Evolutionary conservation across 2,888 invertebrate species (phyloP).

Genomic region (Tridacna gigas): DNA sequence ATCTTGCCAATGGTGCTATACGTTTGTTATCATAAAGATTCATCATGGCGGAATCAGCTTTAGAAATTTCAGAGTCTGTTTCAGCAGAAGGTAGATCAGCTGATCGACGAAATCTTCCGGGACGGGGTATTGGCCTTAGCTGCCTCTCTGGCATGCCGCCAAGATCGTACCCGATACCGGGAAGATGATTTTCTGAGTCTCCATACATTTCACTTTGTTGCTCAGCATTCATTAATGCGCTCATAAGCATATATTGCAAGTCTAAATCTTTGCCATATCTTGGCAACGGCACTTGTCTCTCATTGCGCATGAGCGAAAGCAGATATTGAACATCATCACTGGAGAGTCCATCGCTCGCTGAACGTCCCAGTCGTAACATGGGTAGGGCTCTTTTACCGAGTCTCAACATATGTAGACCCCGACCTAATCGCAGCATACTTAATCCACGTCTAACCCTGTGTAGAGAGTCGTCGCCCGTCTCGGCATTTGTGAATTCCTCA

Average conservation of each 20-base stretch:
- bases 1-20: constrained; percentile 52
- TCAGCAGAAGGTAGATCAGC: constrained; percentile 12
- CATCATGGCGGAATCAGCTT: not conserved
- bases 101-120: constrained; percentile 55
- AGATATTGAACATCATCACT: constrained; percentile 60
- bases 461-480: constrained; percentile 50
- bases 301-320: constrained; percentile 46
- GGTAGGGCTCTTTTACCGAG: constrained; percentile 74
- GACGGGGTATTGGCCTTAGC: constrained; percentile 67
- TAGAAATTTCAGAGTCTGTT: not conserved
- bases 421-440: constrained; percentile 71
- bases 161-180: constrained; percentile 53
- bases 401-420: constrained; percentile 76
- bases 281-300: constrained; percentile 68
- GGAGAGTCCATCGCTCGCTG: constrained; percentile 36
- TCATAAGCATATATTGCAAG: constrained; percentile 60
- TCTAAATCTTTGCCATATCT: constrained; percentile 69
- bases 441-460: constrained; percentile 68
- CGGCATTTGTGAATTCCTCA: constrained; percentile 27
- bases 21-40: constrained; percentile 27
- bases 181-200: constrained; percentile 37
- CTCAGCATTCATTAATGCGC: constrained; percentile 59
- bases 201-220: constrained; percentile 36
- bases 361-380: constrained; percentile 69
- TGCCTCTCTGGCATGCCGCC: constrained; percentile 58